A percentile compares a stretch with the other conserved stretches of the same genome.
These are phyloP conservation scores for Malurus elegans DNA, from an alignment of 2,113 vertebrate genomes.

Conservation along the genomic window DNA sequence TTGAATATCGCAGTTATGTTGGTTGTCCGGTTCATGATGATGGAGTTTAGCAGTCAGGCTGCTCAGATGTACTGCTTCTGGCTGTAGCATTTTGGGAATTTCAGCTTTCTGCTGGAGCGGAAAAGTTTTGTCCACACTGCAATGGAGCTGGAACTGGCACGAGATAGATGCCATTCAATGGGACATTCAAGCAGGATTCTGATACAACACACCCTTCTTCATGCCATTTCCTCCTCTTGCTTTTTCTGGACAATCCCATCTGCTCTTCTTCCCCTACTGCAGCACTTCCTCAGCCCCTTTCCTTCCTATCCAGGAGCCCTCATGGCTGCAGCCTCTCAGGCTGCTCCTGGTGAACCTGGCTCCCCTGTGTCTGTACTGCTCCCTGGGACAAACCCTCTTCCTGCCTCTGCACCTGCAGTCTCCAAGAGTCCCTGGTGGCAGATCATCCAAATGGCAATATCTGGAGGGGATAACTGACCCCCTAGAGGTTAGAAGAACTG, in stretches of 20 bases:
- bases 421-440: not conserved
- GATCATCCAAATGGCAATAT: not conserved
- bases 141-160: not conserved
- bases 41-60: not conserved
- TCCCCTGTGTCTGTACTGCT: not conserved
- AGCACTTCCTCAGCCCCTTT: not conserved
- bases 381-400: not conserved
- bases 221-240: not conserved
- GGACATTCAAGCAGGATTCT: not conserved
- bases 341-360: not conserved
- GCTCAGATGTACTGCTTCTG: not conserved
- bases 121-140: not conserved
- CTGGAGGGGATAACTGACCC: not conserved
- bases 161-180: not conserved
- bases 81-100: not conserved
- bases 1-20: not conserved
- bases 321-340: fast-evolving
- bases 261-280: not conserved
- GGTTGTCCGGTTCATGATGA: fast-evolving
- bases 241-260: not conserved
- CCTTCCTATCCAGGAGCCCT: not conserved
- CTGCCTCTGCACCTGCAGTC: not conserved
- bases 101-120: not conserved
- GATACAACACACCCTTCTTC: not conserved
- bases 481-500: not conserved